phyloP scores from a whole-genome alignment of 2,797 vertebrate species.

The Sebastes cheni region DNA sequence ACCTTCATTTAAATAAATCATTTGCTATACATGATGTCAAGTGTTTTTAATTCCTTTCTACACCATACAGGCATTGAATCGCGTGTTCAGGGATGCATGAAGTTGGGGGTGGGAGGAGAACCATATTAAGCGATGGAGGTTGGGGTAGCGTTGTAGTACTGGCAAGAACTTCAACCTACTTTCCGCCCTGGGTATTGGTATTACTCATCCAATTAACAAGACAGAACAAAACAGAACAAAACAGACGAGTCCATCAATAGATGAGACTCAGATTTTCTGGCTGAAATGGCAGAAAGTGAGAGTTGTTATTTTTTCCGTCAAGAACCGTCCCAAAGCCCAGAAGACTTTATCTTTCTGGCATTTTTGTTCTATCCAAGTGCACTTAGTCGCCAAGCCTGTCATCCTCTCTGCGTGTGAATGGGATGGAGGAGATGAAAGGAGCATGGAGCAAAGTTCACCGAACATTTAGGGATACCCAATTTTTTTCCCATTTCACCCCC shows the following conservation, averaged over 20 bases:
- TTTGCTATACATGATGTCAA: no score
- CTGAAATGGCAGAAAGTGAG: conserved; percentile 23
- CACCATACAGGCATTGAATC: no score
- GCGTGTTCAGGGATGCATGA: no score
- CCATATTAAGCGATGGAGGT: fast-evolving
- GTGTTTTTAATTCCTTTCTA: no score
- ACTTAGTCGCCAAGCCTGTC: conserved; percentile 67
- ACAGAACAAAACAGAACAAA: conserved; percentile 8
- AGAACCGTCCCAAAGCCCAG: conserved; percentile 34
- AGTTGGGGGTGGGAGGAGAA: no score
- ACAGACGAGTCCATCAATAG: conserved; percentile 1
- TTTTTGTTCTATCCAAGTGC: conserved; percentile 72
- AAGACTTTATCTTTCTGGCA: conserved; percentile 52
- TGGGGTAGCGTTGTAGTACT: no score
- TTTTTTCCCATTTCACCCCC: conserved; percentile 65
- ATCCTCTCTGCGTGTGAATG: conserved; percentile 42
- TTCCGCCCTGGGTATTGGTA: not conserved
- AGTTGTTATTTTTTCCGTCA: conserved; percentile 38
- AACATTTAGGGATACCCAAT: conserved; percentile 72
- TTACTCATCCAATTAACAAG: not conserved
- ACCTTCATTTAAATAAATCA: no score
- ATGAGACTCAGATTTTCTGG: not conserved
- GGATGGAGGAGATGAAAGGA: conserved; percentile 81
- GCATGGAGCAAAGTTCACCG: conserved; percentile 68
- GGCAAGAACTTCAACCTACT: no score